phyloP scores from a whole-genome alignment of 2,797 vertebrate species.

The Austrolebias charrua region DNA sequence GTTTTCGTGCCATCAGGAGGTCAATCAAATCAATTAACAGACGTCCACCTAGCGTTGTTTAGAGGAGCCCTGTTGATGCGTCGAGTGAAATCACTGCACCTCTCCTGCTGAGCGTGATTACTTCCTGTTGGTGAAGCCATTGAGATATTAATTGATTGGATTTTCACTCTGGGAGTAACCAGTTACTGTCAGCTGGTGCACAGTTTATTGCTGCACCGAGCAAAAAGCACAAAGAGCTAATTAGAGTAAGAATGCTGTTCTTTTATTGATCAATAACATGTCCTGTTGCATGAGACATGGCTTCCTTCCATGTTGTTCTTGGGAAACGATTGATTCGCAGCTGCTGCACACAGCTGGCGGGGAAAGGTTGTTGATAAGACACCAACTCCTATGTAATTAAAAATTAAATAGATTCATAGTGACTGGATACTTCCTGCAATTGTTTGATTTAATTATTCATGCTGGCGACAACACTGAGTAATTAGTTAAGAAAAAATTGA shows the following conservation, averaged over 20 bases:
- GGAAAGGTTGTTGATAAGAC: conserved; percentile 64
- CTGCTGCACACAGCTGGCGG: conserved; percentile 37
- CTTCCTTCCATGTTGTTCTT: conserved; percentile 34
- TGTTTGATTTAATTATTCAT: conserved; percentile 35
- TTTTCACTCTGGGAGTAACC: conserved; percentile 26
- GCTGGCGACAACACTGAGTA: too few species aligned
- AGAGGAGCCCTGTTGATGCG: conserved; percentile 41
- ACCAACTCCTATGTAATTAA: conserved; percentile 45
- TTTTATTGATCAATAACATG: conserved; percentile 52
- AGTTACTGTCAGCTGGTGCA: conserved; percentile 26
- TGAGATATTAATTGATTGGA: conserved; percentile 49
- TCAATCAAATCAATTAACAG: conserved; percentile 55
- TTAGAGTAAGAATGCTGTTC: conserved; percentile 3
- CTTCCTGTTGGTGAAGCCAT: conserved; percentile 48
- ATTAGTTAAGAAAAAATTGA: too few species aligned
- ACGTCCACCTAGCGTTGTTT: conserved; percentile 22
- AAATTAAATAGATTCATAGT: conserved; percentile 43
- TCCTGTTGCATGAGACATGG: conserved; percentile 18
- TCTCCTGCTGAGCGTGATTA: conserved; percentile 45
- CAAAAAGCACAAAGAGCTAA: conserved; percentile 24
- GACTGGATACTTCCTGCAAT: conserved; percentile 40
- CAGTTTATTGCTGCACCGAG: neutral
- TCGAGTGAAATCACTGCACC: conserved; percentile 27
- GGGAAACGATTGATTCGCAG: conserved; percentile 22
- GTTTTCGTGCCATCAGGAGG: conserved; percentile 31